phyloP scores from a whole-genome alignment of 2,113 vertebrate genomes.

The Eulemur macaco region DNA sequence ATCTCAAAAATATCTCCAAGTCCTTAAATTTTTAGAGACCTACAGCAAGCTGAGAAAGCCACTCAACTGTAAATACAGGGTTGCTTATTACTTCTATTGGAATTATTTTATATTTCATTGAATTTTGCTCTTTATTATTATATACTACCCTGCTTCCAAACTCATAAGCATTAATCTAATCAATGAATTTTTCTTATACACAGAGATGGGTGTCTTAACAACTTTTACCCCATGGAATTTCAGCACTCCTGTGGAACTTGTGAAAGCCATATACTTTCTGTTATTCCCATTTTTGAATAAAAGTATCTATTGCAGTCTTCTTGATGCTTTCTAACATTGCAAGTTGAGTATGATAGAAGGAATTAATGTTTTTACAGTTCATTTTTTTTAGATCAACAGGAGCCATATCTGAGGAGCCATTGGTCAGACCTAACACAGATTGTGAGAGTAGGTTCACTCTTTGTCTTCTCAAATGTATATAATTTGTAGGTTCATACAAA shows the following conservation, averaged over 20 bases:
- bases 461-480: not conserved
- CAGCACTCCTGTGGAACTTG: not conserved
- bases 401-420: not conserved
- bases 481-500: not conserved
- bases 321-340: not conserved
- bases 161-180: not conserved
- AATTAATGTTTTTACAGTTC: not conserved
- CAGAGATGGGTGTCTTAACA: not conserved
- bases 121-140: not conserved
- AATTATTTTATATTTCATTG: not conserved
- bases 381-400: not conserved
- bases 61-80: not conserved
- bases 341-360: not conserved
- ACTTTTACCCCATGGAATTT: not conserved
- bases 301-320: not conserved
- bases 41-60: not conserved
- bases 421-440: not conserved
- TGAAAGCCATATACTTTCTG: too few species aligned
- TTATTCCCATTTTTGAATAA: not conserved
- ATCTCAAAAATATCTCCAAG: not conserved
- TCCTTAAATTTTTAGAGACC: not conserved
- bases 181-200: not conserved
- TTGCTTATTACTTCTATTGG: not conserved
- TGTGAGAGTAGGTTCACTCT: not conserved
- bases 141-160: not conserved